phyloP scores from a whole-genome alignment of 2,888 invertebrate genomes.

The Yponomeuta cagnagella region DNA sequence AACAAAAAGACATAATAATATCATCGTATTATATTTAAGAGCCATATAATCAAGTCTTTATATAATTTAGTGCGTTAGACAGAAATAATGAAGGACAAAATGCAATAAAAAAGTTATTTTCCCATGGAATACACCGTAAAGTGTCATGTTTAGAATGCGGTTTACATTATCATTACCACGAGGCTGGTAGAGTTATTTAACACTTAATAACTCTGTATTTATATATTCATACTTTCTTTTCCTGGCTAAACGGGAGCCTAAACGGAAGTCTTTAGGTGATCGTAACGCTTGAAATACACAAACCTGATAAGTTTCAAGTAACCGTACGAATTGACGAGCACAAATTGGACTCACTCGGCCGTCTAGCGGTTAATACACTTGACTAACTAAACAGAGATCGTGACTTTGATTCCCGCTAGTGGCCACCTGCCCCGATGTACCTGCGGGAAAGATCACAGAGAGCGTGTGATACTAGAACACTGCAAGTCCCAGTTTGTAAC shows the following conservation, averaged over 20 bases:
- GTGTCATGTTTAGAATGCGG: not conserved
- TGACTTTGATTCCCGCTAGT: no score
- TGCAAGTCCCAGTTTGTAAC: no score
- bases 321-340: no score
- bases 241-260: not conserved
- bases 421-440: no score
- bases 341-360: no score
- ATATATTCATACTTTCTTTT: not conserved
- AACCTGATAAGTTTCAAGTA: no score
- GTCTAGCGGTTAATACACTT: no score
- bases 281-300: no score
- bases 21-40: not conserved
- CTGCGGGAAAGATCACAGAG: no score
- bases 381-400: no score
- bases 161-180: not conserved
- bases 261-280: not conserved
- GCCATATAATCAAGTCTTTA: not conserved
- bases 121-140: not conserved
- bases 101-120: not conserved
- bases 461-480: no score
- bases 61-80: not conserved
- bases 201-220: constrained; percentile 2
- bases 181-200: not conserved
- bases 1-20: no score
- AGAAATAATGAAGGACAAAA: not conserved